Base-by-base conservation (phyloP, 2,797 vertebrate species). In the Cichlasoma orientale region DNA sequence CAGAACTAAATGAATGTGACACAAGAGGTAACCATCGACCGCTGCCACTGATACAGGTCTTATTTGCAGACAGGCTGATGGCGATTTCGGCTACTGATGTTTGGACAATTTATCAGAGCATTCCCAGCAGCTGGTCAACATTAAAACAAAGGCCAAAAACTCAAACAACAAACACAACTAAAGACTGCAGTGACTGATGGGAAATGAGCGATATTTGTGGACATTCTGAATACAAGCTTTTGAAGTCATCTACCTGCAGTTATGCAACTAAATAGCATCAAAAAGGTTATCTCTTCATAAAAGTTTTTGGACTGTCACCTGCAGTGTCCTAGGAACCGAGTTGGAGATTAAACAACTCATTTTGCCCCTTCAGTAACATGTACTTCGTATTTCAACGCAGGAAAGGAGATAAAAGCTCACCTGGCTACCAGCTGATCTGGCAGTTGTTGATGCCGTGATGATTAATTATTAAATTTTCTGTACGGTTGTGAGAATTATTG, bases 391-490 rank as follows among this genome's bases (percentile, higher is more conserved):
- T 54, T 54, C 27, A 61, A 53, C 11, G 29, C 10, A n/a, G 8
- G n/a, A 59, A 54, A 31, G 27, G 27, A 29, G 57, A 2, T 18
- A 33, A 25, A 31, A 2, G 23, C 3, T 72, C 8, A 29, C 2
- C 44, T 70, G 33, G 44, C 14, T n/a, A 68, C 16, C 29, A 58
- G 4, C 12, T 27, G 5, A 55, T 12, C 33, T 50, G 55, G 61
- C 16, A 44, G 9, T 52, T 33, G 76, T 41, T 76, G n/a, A 41
- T 59, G 13, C 21, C 25, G 1, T 31, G 14, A 66, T 75, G 77
- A 8, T 33, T 11, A 61, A 25, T 77, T 63, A 69, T 77, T 72
- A 55, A 50, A 77, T 58, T 3, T 3, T 82, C 66, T 4, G 33
- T 58, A 29, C 78, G 56, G 25, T 81, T 54, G 50, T 44, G 21